Evolutionary conservation across 2,888 invertebrate genomes (phyloP).

Genomic region (Polymixis flavicincta): DNA sequence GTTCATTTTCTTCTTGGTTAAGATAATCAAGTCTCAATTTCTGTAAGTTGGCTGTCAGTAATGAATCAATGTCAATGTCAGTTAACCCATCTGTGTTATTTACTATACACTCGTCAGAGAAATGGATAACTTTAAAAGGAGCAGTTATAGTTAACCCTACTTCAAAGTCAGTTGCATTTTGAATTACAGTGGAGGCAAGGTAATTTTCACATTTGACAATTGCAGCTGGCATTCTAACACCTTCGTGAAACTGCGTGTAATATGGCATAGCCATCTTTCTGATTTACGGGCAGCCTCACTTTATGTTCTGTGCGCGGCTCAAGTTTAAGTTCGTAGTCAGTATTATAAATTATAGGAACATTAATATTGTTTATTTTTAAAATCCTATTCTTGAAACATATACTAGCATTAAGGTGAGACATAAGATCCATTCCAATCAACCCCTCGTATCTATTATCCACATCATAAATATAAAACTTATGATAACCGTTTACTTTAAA

Average conservation of each 20-base stretch:
- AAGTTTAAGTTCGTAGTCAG: not conserved
- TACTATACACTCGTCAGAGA: not conserved
- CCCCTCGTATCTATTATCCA: not conserved
- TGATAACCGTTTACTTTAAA: not conserved
- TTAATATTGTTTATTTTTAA: not conserved
- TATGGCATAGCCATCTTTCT: not conserved
- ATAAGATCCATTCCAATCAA: constrained; percentile 6
- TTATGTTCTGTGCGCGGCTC: not conserved
- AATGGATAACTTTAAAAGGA: not conserved
- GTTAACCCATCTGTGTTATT: not conserved
- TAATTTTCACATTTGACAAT: not conserved
- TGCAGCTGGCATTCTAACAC: not conserved
- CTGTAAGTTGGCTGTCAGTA: too few relatives aligned
- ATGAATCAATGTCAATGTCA: not conserved
- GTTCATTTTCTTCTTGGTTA: too few relatives aligned
- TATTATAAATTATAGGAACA: not conserved
- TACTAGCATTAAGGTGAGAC: not conserved
- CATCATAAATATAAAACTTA: constrained; percentile 9
- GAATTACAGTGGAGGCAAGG: not conserved
- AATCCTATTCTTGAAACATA: not conserved
- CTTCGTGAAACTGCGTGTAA: not conserved
- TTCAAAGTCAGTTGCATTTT: not conserved
- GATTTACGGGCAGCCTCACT: not conserved
- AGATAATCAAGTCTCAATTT: too few relatives aligned
- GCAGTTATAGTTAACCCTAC: not conserved